phyloP scores from a whole-genome alignment of 2,888 invertebrate species.

The Acrobasis consociella region DNA sequence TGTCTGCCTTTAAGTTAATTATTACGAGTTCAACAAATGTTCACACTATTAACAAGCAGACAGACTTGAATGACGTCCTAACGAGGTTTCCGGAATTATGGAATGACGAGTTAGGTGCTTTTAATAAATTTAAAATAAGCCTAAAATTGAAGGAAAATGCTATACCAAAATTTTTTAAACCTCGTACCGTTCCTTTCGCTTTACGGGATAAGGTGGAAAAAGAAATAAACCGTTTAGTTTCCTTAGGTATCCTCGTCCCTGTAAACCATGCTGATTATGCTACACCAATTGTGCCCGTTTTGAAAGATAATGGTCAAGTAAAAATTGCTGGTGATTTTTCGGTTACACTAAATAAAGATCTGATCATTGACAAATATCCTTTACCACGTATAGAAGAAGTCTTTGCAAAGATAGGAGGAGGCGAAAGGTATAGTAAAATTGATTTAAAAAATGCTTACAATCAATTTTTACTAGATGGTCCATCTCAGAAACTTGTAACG shows the following conservation, averaged over 20 bases:
- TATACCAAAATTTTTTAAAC: slow-evolving; percentile 35
- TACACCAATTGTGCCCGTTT: slow-evolving; percentile 35
- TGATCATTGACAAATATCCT: slow-evolving; percentile 17
- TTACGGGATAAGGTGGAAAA: slow-evolving; percentile 36
- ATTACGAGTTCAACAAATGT: slow-evolving; percentile 12
- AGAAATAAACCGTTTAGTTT: slow-evolving; percentile 33
- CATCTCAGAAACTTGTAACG: slow-evolving; percentile 32
- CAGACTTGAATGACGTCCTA: slow-evolving; percentile 16
- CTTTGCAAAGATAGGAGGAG: slow-evolving; percentile 23
- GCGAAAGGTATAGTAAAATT: slow-evolving; percentile 28
- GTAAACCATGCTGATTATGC: slow-evolving; percentile 33
- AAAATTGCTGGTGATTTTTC: slow-evolving; percentile 29
- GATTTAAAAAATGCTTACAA: slow-evolving; percentile 32
- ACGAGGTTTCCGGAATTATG: slow-evolving; percentile 28
- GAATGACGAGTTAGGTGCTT: slow-evolving; percentile 29
- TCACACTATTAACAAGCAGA: slow-evolving; percentile 16
- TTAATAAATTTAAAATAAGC: slow-evolving; percentile 31
- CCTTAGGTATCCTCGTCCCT: slow-evolving; percentile 35
- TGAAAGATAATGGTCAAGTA: slow-evolving; percentile 31
- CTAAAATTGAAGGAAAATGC: slow-evolving; percentile 30
- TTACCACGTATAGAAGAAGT: slow-evolving; percentile 20
- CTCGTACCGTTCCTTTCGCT: slow-evolving; percentile 39
- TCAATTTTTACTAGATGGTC: slow-evolving; percentile 28
- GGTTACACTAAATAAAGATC: too few relatives aligned
- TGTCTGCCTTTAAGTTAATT: slow-evolving; percentile 28